Percentiles rank a stretch among this genome's conserved stretches.
phyloP scores from a whole-genome alignment of 1,140 invertebrate genomes.

The Doryteuthis pealeii region DNA sequence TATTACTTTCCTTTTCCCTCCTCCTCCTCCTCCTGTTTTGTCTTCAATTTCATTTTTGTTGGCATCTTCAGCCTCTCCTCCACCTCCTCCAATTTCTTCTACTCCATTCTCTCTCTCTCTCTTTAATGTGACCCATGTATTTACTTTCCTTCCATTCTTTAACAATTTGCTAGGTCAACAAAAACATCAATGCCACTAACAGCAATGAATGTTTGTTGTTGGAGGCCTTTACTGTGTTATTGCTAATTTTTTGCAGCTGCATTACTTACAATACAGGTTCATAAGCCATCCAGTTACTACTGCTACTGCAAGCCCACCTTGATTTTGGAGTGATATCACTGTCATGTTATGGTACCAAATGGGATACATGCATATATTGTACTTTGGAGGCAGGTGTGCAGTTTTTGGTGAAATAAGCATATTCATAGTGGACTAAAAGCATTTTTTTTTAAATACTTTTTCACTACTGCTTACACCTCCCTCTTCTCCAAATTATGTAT shows the following conservation, averaged over 20 bases:
- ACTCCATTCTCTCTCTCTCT: not conserved
- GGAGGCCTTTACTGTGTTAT: not conserved
- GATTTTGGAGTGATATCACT: constrained; percentile 2
- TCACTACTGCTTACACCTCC: not conserved
- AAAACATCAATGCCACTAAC: not conserved
- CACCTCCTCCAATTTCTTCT: not conserved
- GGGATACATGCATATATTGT: not conserved
- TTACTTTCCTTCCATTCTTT: not conserved
- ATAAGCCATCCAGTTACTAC: not conserved
- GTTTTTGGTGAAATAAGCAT: not conserved
- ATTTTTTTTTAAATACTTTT: not conserved
- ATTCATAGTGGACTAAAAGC: not conserved
- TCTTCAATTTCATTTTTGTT: not conserved
- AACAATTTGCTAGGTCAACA: not conserved
- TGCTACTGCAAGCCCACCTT: not conserved
- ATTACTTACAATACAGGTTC: not conserved
- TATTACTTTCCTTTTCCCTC: not conserved
- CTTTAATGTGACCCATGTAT: not conserved
- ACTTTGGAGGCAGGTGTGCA: no score
- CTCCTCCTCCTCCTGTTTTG: not conserved
- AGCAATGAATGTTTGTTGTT: not conserved
- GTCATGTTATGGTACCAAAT: not conserved
- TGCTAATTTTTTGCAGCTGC: not conserved
- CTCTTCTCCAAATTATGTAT: not conserved
- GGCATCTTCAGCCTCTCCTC: not conserved